Conservation (phyloP, 1,140 invertebrate species). For the Acarapis woodi region DNA sequence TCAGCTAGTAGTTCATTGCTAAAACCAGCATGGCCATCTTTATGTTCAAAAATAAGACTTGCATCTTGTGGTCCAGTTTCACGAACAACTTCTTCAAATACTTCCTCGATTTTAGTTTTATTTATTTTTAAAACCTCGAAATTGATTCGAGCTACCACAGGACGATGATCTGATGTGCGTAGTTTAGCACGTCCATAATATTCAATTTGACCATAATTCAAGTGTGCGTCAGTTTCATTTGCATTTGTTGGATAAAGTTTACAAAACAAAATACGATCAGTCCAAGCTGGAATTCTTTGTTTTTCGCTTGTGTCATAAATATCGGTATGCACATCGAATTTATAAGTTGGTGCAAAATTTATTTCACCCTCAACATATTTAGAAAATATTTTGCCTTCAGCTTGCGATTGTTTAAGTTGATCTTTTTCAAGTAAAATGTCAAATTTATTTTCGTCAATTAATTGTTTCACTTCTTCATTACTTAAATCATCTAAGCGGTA, state of each 20-base stretch:
- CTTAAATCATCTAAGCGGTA: constrained; percentile 88
- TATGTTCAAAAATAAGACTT: constrained; percentile 40
- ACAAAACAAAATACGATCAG: constrained; percentile 76
- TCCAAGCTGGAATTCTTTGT: constrained; percentile 83
- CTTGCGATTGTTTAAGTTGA: constrained; percentile 38
- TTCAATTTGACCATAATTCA: constrained; percentile 40
- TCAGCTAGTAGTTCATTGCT: constrained; percentile 38
- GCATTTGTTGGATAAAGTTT: constrained; percentile 20
- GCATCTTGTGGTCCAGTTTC: constrained; percentile 76
- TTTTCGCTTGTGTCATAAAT: constrained; percentile 99
- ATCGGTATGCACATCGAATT: constrained; percentile 94
- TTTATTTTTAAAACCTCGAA: constrained; percentile 52
- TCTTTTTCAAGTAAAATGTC: constrained; percentile 48
- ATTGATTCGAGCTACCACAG: constrained; percentile 65
- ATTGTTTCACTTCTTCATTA: constrained; percentile 69
- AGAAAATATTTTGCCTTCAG: constrained; percentile 34
- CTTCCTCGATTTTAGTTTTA: constrained; percentile 31
- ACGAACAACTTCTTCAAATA: constrained; percentile 54
- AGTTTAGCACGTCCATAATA: constrained; percentile 75
- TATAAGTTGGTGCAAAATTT: constrained; percentile 85
- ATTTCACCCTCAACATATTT: constrained; percentile 77
- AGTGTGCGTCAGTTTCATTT: constrained; percentile 20
- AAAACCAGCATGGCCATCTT: constrained; percentile 18
- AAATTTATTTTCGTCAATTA: constrained; percentile 45
- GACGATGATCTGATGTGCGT: constrained; percentile 86